Evolutionary conservation across 1,140 invertebrate genomes (phyloP).

Genomic region (Drosophila kanapiae): DNA sequence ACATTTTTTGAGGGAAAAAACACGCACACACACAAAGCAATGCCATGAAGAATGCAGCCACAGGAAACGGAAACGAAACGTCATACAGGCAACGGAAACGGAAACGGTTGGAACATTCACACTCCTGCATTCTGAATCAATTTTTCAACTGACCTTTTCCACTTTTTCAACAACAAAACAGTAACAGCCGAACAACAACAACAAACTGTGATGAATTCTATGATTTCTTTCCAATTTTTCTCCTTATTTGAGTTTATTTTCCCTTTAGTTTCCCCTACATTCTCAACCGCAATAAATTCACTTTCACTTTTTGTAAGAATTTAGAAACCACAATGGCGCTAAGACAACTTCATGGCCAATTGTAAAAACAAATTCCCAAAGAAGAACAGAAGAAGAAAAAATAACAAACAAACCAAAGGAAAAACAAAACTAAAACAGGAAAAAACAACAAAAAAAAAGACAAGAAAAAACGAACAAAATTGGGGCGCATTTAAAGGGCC

Average conservation of each 20-base stretch:
- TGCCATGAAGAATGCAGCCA: constrained; percentile 61
- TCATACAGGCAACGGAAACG: constrained; percentile 32
- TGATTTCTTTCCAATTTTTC: constrained; percentile 43
- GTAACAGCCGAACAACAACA: constrained; percentile 64
- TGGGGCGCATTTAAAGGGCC: constrained; percentile 35
- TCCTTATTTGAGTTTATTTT: constrained; percentile 13
- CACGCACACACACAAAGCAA: constrained; percentile 28
- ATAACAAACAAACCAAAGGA: constrained; percentile 16
- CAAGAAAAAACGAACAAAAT: constrained; percentile 35
- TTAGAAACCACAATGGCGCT: constrained; percentile 41
- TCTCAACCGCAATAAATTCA: constrained; percentile 24
- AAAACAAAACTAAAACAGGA: constrained; percentile 27
- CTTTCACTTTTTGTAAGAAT: constrained; percentile 42
- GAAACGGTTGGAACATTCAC: constrained; percentile 18
- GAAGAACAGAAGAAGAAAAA: not conserved
- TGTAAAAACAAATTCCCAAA: constrained; percentile 44
- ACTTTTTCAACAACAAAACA: constrained; percentile 24
- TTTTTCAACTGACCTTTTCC: constrained; percentile 47
- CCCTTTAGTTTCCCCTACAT: constrained; percentile 8
- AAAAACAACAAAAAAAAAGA: constrained; percentile 18
- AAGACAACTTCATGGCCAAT: constrained; percentile 67
- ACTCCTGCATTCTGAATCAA: constrained; percentile 37
- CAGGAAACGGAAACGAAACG: constrained; percentile 16
- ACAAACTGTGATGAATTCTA: constrained; percentile 79
- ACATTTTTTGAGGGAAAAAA: constrained; percentile 13